A percentile compares a stretch with the other conserved stretches of the same genome.
Evolutionary conservation across 2,888 invertebrate genomes (phyloP).

Genomic region (Eupithecia pulchellata): DNA sequence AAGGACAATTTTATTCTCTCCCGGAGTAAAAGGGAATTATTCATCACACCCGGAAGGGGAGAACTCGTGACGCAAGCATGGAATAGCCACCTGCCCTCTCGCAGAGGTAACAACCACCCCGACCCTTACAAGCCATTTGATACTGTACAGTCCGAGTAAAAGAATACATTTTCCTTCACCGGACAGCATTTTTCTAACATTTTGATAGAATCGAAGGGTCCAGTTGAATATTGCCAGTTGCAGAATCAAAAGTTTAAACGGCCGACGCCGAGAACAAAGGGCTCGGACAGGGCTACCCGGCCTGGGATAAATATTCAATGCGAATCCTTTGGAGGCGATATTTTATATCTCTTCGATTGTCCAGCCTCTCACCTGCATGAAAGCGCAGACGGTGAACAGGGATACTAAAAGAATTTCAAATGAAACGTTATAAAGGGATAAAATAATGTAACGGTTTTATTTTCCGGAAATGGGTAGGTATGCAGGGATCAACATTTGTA

Average conservation of each 20-base stretch:
- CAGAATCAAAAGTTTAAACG: constrained; percentile 86
- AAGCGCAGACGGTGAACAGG: constrained; percentile 63
- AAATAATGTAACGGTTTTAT: constrained; percentile 54
- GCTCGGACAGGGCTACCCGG: constrained; percentile 76
- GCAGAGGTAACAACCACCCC: constrained; percentile 57
- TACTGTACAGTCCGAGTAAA: constrained; percentile 38
- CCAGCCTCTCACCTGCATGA: constrained; percentile 75
- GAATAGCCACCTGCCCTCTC: constrained; percentile 73
- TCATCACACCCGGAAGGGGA: constrained; percentile 86
- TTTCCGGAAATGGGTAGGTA: constrained; percentile 22
- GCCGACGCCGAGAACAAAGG: constrained; percentile 80
- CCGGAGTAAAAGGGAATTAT: constrained; percentile 84
- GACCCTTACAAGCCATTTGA: constrained; percentile 32
- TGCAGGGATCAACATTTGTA: constrained; percentile 31
- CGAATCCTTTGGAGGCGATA: constrained; percentile 84
- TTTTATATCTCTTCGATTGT: constrained; percentile 77
- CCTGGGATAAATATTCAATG: constrained; percentile 83
- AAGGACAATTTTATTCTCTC: constrained; percentile 79
- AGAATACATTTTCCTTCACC: constrained; percentile 15
- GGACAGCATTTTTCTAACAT: constrained; percentile 41
- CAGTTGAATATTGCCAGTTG: constrained; percentile 84
- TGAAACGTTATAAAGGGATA: constrained; percentile 49
- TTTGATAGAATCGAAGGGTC: constrained; percentile 76
- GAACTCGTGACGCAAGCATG: constrained; percentile 83
- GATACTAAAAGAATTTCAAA: constrained; percentile 57